A percentile compares a stretch with the other conserved stretches of the same genome.
Conservation (phyloP, 2,113 vertebrate species). For the Rhabdornis inornatus region DNA sequence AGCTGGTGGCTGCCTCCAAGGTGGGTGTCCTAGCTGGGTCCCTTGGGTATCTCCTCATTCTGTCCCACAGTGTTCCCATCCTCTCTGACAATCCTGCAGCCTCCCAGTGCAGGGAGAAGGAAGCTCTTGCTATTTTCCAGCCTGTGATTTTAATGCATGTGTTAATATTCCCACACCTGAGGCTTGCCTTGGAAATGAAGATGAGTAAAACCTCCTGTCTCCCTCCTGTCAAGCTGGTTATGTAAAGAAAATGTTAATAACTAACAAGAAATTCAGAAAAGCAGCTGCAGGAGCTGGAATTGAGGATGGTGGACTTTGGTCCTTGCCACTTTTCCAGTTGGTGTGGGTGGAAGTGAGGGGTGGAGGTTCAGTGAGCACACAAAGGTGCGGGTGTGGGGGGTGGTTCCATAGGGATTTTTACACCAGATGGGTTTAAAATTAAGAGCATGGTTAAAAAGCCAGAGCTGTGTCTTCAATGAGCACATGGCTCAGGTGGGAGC, state of each 20-base stretch:
- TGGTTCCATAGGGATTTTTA: background rate
- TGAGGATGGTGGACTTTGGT: background rate
- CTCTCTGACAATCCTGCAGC: background rate
- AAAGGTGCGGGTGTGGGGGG: background rate
- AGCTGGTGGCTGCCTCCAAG: constrained; percentile 97
- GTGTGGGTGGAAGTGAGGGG: background rate
- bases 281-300: background rate
- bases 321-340: background rate
- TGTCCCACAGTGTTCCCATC: background rate
- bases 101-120: background rate
- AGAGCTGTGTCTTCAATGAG: background rate
- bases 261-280: background rate
- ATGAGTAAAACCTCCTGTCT: background rate
- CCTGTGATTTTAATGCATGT: background rate
- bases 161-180: background rate
- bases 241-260: background rate
- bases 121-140: background rate
- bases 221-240: background rate
- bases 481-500: background rate
- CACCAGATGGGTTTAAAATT: background rate
- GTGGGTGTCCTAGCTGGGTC: constrained; percentile 57
- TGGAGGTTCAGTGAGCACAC: background rate
- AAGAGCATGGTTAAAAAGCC: background rate
- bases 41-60: accelerated
- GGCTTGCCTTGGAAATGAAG: background rate